Conservation (phyloP, 2,888 invertebrate genomes). For the Plemyria rubiginata region DNA sequence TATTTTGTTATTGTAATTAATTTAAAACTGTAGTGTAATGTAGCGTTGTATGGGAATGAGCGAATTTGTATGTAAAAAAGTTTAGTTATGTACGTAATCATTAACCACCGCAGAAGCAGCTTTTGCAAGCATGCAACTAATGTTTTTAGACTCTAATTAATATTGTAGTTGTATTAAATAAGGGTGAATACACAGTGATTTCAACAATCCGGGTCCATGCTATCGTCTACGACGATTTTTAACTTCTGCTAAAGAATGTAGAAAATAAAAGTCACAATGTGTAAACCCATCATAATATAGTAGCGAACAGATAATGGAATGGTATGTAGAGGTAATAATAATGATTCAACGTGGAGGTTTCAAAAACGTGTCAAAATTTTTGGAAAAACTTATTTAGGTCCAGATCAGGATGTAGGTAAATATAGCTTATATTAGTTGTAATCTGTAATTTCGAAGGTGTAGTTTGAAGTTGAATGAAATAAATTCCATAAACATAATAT, state of each 20-base stretch:
- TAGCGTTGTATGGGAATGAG: conserved; percentile 70
- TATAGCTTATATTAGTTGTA: conserved; percentile 83
- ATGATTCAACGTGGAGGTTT: conserved; percentile 67
- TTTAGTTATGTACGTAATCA: conserved; percentile 58
- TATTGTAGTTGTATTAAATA: conserved; percentile 59
- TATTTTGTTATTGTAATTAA: conserved; percentile 70
- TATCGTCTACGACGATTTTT: conserved; percentile 43
- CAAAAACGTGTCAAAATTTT: conserved; percentile 81
- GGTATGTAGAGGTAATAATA: conserved; percentile 61
- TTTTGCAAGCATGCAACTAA: conserved; percentile 78
- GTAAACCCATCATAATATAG: conserved; percentile 49
- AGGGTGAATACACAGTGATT: conserved; percentile 54
- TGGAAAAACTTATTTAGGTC: conserved; percentile 64
- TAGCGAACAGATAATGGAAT: conserved; percentile 74
- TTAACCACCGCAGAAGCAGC: conserved; percentile 79
- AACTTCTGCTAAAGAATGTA: conserved; percentile 41
- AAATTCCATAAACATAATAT: conserved; percentile 68
- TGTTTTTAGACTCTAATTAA: conserved; percentile 60
- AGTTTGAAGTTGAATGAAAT: conserved; percentile 83
- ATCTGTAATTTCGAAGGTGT: conserved; percentile 83
- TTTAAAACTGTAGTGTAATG: conserved; percentile 62
- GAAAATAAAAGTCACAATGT: conserved; percentile 30
- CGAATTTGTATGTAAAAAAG: conserved; percentile 73
- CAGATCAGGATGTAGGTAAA: conserved; percentile 75
- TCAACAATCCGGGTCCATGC: conserved; percentile 47